Evolutionary conservation across 1,140 invertebrate species (phyloP), one percentile per base, ranked within the genome.

Genomic region (Achatina immaculata): DNA sequence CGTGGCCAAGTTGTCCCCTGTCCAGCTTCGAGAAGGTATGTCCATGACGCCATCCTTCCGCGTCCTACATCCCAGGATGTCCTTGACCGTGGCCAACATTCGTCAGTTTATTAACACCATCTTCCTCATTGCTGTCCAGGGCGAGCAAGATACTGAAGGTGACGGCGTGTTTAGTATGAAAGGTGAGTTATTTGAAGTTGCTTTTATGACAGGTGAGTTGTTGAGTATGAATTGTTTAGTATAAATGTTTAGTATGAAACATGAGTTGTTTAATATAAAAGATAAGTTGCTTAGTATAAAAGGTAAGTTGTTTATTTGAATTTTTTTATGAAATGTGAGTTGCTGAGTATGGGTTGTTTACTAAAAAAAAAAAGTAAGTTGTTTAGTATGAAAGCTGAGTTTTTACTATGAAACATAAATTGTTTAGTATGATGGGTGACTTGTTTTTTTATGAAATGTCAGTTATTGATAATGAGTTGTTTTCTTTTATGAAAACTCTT

Each of bases 101-200:
- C 24, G 42, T 0, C 42, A 45, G 14, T 81, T 83, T 69, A 81
- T 66, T 68, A 83, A 81, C 75, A 28, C 79, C 68, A 81, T 83
- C 75, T 81, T 78, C 66, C 68, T 83, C 28, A 9, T 83, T 19
- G 69, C 78, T 16, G 48, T 82, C 38, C 34, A 75, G 9, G 19
- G 31, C 11, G 51, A 16, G 21, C 19, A 19, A 21, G 14, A 43
- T 11, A 21, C 19, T 0, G 62, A 65, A 43, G 66, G 62, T 19
- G 73, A 66, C 16, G 48, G 58, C 31, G 28, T 65, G 0, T 72
- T 83, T 24, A 69, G 78, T 36, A 38, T 83, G 34, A 83, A 77
- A 80, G 82, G 82, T 83, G n/a, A 51, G 78, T 68, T 28, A 34
- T 72, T n/a, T n/a, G n/a, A n/a, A n/a, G n/a, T n/a, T 34, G 14